Base-by-base conservation (phyloP, 2,113 vertebrate species). In the Stictonetta naevosa region DNA sequence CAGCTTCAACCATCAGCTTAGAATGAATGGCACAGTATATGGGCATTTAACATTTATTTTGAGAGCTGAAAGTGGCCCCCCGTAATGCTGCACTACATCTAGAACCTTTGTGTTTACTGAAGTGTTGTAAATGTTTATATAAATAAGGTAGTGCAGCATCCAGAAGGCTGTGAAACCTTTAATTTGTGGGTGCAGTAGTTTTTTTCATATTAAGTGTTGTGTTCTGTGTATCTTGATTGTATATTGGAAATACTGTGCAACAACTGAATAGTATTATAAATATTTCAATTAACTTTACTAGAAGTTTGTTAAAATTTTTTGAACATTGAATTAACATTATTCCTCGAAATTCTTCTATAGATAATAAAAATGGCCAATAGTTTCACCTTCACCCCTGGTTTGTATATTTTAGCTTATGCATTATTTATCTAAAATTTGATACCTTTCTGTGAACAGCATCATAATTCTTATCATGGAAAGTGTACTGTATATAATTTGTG, bases 281-380 rank as follows among this genome's bases (percentile, higher is more conserved):
- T 97, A 98, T 96, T 98, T 98, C 96, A 97, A 95, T 97, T 98
- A 96, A 98, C 97, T 98, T 98, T 98, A 98, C 98, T 97, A 96
- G 95, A 94, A 98, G 97, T 98, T 99, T 98, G 97, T 98, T 98
- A 98, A 95, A 98, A 96, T 75, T 90, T 98, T 99, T 99, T 98
- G 98, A 98, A 97, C 96, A 97, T 96, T 95, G 96, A 95, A 96
- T 97, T 96, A 97, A 98, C 97, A 95, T 97, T 97, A 97, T 98
- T 98, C 97, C 96, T 98, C 97, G 78, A 96, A 97, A 94, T 94
- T 98, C 97, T 97, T 95, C 82, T 94, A 97, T 95, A 96, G 93
- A 85, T 94, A 93, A 95, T 80, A 96, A 97, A 94, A 94, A 95
- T 58, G 85, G 86, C 86, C 82, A 89, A 74, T 92, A 90, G 83